Percentiles rank a stretch among this genome's conserved stretches.
These are phyloP conservation scores for Cydia fagiglandana DNA, from an alignment of 1,140 invertebrate species.

Conservation along the genomic window DNA sequence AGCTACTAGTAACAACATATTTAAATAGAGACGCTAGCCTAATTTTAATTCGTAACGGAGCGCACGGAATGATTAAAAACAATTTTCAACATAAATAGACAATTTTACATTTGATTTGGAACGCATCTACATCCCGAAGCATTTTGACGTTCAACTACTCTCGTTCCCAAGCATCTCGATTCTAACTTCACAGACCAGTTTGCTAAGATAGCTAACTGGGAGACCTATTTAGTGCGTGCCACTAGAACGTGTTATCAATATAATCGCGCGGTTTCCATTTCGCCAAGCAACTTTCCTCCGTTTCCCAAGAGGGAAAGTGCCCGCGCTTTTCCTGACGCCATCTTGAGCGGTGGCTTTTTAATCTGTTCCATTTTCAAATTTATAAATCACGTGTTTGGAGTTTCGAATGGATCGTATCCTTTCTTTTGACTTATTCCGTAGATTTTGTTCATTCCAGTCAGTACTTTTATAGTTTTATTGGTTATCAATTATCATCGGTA, in stretches of 20 bases:
- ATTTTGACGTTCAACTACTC: not conserved
- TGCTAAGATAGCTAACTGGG: conserved; percentile 16
- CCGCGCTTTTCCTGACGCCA: conserved; percentile 75
- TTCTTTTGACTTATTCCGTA: not conserved
- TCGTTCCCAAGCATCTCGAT: not conserved
- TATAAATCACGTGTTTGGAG: not conserved
- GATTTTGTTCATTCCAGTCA: not conserved
- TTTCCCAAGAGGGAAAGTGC: conserved; percentile 75
- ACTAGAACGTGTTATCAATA: conserved; percentile 62
- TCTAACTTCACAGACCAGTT: not conserved
- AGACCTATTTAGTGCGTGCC: conserved; percentile 30
- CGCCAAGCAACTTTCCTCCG: conserved; percentile 70
- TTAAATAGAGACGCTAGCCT: not conserved
- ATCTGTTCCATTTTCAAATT: conserved; percentile 25
- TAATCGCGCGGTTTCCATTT: conserved; percentile 76
- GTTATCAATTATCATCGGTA: too few relatives aligned
- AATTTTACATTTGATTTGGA: too few relatives aligned
- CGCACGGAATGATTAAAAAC: too few relatives aligned
- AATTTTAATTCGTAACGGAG: not conserved
- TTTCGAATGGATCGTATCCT: not conserved
- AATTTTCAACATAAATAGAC: too few relatives aligned
- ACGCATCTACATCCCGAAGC: not conserved
- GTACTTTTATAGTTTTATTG: not conserved
- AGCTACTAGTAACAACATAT: not conserved
- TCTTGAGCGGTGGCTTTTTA: conserved; percentile 47